Conservation (phyloP, 2,888 invertebrate genomes). For the Steromphala cineraria region DNA sequence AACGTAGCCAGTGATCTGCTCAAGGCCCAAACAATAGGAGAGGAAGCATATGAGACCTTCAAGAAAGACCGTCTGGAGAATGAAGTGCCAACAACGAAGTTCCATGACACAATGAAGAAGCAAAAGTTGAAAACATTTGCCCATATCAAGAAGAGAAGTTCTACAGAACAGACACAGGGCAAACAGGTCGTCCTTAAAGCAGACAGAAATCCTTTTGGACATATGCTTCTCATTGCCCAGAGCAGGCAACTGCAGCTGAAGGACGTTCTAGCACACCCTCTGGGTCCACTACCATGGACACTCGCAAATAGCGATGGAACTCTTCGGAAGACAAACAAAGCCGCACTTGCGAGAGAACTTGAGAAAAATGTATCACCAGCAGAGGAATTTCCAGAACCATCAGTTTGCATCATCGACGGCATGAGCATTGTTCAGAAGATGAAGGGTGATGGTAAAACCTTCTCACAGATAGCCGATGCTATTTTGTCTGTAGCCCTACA, state of each 20-base stretch:
- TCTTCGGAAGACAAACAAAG: slow-evolving; percentile 38
- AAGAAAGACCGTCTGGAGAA: slow-evolving; percentile 34
- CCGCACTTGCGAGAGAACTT: slow-evolving; percentile 10
- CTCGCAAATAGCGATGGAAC: slow-evolving; percentile 32
- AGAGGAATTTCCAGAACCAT: slow-evolving; percentile 27
- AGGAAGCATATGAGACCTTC: slow-evolving; percentile 34
- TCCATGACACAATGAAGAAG: slow-evolving; percentile 39
- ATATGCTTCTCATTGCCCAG: slow-evolving; percentile 21
- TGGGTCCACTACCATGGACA: slow-evolving; percentile 38
- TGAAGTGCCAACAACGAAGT: slow-evolving; percentile 28
- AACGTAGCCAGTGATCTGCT: slow-evolving; percentile 30
- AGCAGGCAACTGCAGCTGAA: slow-evolving; percentile 19
- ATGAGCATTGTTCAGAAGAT: slow-evolving; percentile 33
- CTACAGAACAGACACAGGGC: neutral
- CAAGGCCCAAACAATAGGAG: slow-evolving; percentile 34
- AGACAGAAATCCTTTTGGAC: slow-evolving; percentile 22
- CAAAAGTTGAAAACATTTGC: slow-evolving; percentile 40
- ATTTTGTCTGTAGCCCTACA: slow-evolving; percentile 16
- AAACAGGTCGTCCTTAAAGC: slow-evolving; percentile 25
- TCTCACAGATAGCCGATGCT: slow-evolving; percentile 25
- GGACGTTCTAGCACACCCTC: slow-evolving; percentile 30
- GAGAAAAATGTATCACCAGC: slow-evolving; percentile 30
- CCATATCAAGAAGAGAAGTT: slow-evolving; percentile 8
- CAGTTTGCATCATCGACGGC: slow-evolving; percentile 35
- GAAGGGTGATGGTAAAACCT: slow-evolving; percentile 31